Conservation (phyloP, 2,888 invertebrate genomes). For the Calameuta filiformis region DNA sequence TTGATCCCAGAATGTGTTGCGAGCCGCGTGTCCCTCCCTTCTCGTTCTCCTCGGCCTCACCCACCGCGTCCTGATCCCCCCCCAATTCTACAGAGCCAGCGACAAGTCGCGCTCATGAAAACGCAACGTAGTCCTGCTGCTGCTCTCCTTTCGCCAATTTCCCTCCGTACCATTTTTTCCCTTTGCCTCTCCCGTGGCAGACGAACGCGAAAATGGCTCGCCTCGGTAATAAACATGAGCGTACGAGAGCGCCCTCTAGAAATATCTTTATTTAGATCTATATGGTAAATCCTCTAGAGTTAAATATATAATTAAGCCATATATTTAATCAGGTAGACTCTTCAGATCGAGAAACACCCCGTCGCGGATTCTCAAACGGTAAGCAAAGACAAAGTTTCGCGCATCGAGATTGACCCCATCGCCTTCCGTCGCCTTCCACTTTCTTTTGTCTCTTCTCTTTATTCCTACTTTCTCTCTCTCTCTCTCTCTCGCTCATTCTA, state of each 20-base stretch:
- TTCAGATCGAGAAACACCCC: constrained; percentile 59
- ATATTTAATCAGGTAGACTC: constrained; percentile 66
- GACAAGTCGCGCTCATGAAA: too few relatives aligned
- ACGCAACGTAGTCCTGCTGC: background rate
- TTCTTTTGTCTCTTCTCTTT: constrained; percentile 1
- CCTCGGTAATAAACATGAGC: constrained; percentile 52
- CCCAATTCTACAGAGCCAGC: too few relatives aligned
- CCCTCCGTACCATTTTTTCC: background rate
- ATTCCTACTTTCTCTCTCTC: background rate
- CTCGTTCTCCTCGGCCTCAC: too few relatives aligned
- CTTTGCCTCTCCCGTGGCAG: background rate
- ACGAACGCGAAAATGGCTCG: constrained; percentile 51
- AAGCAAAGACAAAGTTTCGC: background rate
- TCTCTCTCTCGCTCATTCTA: constrained; percentile 43
- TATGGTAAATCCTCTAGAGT: constrained; percentile 65
- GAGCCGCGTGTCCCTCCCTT: constrained; percentile 45
- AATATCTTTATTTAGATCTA: constrained; percentile 51
- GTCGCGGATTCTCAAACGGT: constrained; percentile 16
- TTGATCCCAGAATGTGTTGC: constrained; percentile 49
- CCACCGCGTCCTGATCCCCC: background rate
- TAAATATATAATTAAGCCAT: constrained; percentile 63
- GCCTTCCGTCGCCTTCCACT: constrained; percentile 22
- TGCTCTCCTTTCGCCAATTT: background rate
- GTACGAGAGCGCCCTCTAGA: constrained; percentile 52
- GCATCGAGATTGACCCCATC: constrained; percentile 15